Base-by-base conservation (phyloP, 1,140 invertebrate species). In the Diachasma alloeum region DNA sequence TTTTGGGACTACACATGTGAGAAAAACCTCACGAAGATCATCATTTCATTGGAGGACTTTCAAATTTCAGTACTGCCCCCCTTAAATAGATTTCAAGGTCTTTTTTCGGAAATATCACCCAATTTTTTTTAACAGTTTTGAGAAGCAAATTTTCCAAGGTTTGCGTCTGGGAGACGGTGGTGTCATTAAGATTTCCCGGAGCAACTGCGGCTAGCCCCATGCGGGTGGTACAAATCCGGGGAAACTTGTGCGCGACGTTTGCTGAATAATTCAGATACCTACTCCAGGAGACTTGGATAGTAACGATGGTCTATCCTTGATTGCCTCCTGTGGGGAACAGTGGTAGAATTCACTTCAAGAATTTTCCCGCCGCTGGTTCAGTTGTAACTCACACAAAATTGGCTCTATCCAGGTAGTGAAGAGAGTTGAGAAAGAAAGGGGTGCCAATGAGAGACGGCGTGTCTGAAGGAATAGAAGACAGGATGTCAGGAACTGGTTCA, bases 201-300 rank as follows among this genome's bases (percentile, higher is more conserved):
- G 1, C 36, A 22, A 68, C 66, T 39, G 36, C 15, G 15, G 48
- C 56, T 53, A 44, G 70, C 42, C 19, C 44, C 44, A 37, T 78
- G 79, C 81, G 80, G 82, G 81, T 83, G 84, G 83, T 87, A 86
- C 86, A 86, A 85, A 87, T 87, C 83, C 83, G 76, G 81, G 81
- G 81, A 87, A 88, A 85, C 82, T 85, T 69, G 82, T 82, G 81
- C 77, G 80, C 81, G 82, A 85, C 82, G 83, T 81, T 78, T 81
- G 81, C 82, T 87, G 86, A 87, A 87, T 87, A 83, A 87, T 87
- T 87, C 86, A 86, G 80, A 71, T 79, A 83, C 79, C 15, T 53
- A 78, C 81, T 79, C 81, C 79, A 79, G 66, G 76, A 26, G 26
- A 82, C 79, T 83, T 74, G 46, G 15, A 31, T 36, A 44, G 13